Evolutionary conservation across 2,797 vertebrate species (phyloP).

Genomic region (Hyperoplus immaculatus): DNA sequence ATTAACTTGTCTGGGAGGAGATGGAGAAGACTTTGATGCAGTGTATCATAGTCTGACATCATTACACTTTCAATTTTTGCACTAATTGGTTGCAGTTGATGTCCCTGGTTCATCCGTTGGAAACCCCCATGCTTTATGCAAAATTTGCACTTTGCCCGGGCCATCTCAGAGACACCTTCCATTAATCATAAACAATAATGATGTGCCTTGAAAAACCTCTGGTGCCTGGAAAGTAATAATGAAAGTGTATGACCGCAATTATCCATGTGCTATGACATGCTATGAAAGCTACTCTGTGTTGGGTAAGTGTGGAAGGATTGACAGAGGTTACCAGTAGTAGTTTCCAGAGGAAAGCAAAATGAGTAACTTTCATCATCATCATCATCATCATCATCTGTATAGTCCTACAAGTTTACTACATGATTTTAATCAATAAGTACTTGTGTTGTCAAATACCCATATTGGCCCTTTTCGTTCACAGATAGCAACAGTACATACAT

Average conservation of each 20-base stretch:
- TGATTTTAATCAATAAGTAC: too few species aligned
- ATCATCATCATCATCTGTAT: not conserved
- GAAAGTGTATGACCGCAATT: constrained; percentile 6
- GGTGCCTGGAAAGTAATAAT: constrained; percentile 36
- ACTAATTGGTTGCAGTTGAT: constrained; percentile 48
- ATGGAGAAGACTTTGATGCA: constrained; percentile 44
- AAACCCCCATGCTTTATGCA: constrained; percentile 42
- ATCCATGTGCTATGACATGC: constrained; percentile 14
- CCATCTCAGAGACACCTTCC: constrained; percentile 18
- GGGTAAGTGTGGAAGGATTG: constrained; percentile 8
- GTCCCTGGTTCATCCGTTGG: constrained; percentile 54
- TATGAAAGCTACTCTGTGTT: constrained; percentile 6
- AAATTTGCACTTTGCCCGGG: constrained; percentile 8
- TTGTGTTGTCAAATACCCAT: too few species aligned
- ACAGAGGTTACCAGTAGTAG: constrained; percentile 6
- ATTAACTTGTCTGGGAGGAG: constrained; percentile 62
- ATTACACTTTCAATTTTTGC: constrained; percentile 57
- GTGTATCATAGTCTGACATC: constrained; percentile 59
- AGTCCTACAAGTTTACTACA: not conserved
- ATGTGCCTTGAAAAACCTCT: constrained; percentile 24
- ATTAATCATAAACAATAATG: constrained; percentile 29
- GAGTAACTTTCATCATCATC: not conserved
- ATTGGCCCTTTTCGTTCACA: not conserved
- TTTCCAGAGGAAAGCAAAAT: constrained; percentile 15
- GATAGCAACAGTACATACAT: not conserved